phyloP scores from a whole-genome alignment of 2,888 invertebrate genomes.

The Phytoseiulus persimilis region DNA sequence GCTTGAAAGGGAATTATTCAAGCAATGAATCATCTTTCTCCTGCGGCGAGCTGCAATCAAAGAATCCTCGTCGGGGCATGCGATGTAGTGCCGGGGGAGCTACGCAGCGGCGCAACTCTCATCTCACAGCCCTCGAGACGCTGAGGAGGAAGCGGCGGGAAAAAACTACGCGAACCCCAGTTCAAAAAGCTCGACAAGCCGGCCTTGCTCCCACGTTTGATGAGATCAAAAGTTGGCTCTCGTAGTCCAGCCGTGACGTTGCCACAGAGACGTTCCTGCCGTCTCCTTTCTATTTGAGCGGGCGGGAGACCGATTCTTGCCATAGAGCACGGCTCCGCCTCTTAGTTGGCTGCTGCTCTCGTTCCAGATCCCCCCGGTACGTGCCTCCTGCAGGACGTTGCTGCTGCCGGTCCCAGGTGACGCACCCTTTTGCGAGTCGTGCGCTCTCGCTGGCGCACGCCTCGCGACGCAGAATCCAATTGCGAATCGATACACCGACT shows the following conservation, averaged over 20 bases:
- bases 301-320: neutral
- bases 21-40: neutral
- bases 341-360: neutral
- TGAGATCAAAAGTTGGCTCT: neutral
- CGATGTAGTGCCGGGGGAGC: neutral
- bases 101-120: neutral
- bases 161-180: neutral
- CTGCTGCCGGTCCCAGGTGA: neutral
- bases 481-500: neutral
- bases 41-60: neutral
- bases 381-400: neutral
- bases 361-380: neutral
- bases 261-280: neutral
- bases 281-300: neutral
- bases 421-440: constrained; percentile 1
- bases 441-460: neutral
- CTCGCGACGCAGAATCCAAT: neutral
- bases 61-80: neutral
- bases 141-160: neutral
- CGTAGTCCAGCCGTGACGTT: neutral
- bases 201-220: neutral
- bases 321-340: neutral
- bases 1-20: neutral
- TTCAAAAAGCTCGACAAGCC: neutral
- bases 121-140: neutral